A percentile compares a stretch with the other conserved stretches of the same genome.
Conservation (phyloP, 1,140 invertebrate genomes). For the Drosophila watanabei region DNA sequence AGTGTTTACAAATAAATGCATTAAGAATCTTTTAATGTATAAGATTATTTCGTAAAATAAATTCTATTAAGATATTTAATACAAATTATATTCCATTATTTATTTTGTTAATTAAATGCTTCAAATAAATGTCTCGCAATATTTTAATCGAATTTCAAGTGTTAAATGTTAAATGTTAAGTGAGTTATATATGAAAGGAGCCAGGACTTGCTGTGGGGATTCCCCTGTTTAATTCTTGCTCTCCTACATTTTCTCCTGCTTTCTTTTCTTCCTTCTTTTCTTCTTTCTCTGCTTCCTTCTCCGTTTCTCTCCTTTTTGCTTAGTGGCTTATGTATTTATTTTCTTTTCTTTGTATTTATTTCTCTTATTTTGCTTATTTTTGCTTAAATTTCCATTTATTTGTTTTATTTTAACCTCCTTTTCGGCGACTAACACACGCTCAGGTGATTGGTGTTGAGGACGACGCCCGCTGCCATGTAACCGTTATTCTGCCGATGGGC, state of each 20-base stretch:
- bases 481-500: conserved; percentile 58
- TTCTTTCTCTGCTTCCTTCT: neutral
- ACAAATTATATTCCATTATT: too few relatives aligned
- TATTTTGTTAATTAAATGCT: too few relatives aligned
- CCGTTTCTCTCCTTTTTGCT: neutral
- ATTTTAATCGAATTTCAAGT: neutral
- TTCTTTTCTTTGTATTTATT: neutral
- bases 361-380: conserved; percentile 6
- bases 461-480: conserved; percentile 81
- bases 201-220: neutral
- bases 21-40: too few relatives aligned
- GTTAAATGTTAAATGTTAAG: neutral
- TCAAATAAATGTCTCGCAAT: neutral
- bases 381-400: neutral
- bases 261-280: neutral
- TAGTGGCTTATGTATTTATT: neutral
- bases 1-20: too few relatives aligned
- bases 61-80: too few relatives aligned
- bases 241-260: neutral
- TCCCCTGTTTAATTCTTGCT: neutral
- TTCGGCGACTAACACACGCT: conserved; percentile 74
- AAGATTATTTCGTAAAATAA: too few relatives aligned
- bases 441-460: conserved; percentile 83
- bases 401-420: neutral
- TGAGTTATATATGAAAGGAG: neutral